Conservation (phyloP, 1,140 invertebrate species). For the Trachymyrmex cornetzi region DNA sequence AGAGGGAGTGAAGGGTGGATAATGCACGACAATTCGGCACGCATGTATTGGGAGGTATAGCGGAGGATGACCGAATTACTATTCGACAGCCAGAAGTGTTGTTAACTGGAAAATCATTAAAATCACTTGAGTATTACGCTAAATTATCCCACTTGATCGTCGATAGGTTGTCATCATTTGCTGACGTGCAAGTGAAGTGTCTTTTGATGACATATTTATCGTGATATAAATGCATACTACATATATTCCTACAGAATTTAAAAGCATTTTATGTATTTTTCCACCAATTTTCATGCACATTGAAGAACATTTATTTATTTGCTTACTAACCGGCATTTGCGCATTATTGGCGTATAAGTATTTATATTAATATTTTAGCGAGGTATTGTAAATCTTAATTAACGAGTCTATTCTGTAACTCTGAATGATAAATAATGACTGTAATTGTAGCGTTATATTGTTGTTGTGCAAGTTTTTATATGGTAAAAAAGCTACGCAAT, state of each 20-base stretch:
- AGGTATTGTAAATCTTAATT: not conserved
- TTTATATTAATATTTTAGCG: not conserved
- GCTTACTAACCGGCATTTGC: not conserved
- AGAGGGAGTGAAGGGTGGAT: not conserved
- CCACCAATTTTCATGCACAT: not conserved
- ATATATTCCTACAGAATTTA: conserved; percentile 2
- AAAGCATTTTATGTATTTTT: not conserved
- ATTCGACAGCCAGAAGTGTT: conserved; percentile 55
- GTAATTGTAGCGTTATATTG: no score
- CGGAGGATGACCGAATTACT: conserved; percentile 34
- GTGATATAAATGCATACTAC: conserved; percentile 14
- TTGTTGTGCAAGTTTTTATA: no score
- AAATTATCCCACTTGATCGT: conserved; percentile 43
- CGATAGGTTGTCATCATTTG: conserved; percentile 57
- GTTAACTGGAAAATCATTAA: conserved; percentile 67
- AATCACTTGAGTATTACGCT: conserved; percentile 62
- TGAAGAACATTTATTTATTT: conserved; percentile 12
- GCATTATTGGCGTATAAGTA: not conserved
- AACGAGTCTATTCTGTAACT: not conserved
- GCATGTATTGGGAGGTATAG: not conserved
- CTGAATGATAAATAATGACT: no score
- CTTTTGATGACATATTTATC: conserved; percentile 40
- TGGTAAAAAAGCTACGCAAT: no score
- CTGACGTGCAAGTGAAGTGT: conserved; percentile 37
- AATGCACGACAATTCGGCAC: conserved; percentile 46